These are phyloP conservation scores for Montifringilla adamsi DNA, from an alignment of 2,113 vertebrate species.

Conservation along the genomic window DNA sequence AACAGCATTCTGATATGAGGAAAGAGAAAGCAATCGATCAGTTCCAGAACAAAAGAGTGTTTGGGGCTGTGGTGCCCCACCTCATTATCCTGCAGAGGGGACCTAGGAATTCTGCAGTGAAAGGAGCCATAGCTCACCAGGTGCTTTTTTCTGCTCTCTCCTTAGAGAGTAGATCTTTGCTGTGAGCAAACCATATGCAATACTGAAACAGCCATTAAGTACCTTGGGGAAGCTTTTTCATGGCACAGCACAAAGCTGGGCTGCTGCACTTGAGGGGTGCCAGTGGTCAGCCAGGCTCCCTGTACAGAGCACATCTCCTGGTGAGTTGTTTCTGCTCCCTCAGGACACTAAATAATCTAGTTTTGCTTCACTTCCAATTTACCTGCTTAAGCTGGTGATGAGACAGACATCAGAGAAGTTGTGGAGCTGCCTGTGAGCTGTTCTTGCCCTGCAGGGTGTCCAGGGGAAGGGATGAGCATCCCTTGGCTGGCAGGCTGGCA, in stretches of 20 bases:
- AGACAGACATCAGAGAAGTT: neutral
- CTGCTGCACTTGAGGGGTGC: neutral
- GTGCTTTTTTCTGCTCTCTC: neutral
- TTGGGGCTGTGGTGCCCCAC: neutral
- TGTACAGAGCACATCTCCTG: neutral
- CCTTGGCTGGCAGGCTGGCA: neutral
- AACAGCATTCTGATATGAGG: neutral
- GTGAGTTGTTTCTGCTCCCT: neutral
- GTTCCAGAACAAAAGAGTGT: neutral
- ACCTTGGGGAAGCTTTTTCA: neutral
- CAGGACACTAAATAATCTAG: neutral
- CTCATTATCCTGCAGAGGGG: neutral
- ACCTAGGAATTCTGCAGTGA: neutral
- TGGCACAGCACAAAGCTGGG: neutral
- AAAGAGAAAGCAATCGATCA: neutral
- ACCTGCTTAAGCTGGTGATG: neutral
- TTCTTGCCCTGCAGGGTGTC: neutral
- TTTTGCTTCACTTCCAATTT: neutral
- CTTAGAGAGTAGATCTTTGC: neutral
- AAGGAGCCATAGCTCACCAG: rapidly evolving
- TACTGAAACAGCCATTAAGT: neutral
- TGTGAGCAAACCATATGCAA: neutral
- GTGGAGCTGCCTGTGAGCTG: neutral
- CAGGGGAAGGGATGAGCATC: neutral
- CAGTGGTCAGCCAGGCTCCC: rapidly evolving